Percentiles rank a stretch among this genome's conserved stretches.
These are phyloP conservation scores for Rotaria magnacalcarata DNA, from an alignment of 2,888 invertebrate genomes.

Conservation along the genomic window DNA sequence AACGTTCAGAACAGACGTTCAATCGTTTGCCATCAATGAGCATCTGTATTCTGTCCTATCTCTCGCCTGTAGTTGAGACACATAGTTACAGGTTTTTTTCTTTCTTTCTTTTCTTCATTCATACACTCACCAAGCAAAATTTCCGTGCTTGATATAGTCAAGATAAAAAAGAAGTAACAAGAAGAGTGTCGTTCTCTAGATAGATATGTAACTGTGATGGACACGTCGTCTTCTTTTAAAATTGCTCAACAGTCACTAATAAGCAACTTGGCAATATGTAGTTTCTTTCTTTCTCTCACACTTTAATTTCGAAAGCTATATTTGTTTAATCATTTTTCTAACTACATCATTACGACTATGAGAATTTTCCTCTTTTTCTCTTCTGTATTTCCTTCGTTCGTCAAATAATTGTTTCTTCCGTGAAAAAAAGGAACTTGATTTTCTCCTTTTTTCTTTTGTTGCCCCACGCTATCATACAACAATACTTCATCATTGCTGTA, in stretches of 20 bases:
- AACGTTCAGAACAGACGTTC: not conserved
- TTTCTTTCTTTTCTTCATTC: not conserved
- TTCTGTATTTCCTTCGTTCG: not conserved
- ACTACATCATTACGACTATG: no score
- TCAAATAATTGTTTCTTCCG: not conserved
- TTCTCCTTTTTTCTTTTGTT: not conserved
- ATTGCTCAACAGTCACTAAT: not conserved
- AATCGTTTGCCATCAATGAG: not conserved
- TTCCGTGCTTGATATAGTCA: not conserved
- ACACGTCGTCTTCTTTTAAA: not conserved
- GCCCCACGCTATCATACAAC: not conserved
- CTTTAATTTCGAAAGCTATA: no score
- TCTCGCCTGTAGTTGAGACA: not conserved
- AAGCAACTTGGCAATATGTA: not conserved
- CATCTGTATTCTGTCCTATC: not conserved
- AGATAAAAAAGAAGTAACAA: not conserved
- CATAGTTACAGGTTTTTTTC: not conserved
- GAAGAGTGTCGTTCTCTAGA: not conserved
- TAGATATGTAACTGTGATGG: not conserved
- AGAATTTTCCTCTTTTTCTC: not conserved
- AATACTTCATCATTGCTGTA: not conserved
- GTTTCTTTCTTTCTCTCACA: not conserved
- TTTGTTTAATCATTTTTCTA: no score
- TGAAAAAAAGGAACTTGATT: not conserved
- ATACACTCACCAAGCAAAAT: not conserved